Evolutionary conservation across 2,888 invertebrate genomes (phyloP), one percentile per base, ranked within the genome.

Genomic region (Sinotaia quadrata): DNA sequence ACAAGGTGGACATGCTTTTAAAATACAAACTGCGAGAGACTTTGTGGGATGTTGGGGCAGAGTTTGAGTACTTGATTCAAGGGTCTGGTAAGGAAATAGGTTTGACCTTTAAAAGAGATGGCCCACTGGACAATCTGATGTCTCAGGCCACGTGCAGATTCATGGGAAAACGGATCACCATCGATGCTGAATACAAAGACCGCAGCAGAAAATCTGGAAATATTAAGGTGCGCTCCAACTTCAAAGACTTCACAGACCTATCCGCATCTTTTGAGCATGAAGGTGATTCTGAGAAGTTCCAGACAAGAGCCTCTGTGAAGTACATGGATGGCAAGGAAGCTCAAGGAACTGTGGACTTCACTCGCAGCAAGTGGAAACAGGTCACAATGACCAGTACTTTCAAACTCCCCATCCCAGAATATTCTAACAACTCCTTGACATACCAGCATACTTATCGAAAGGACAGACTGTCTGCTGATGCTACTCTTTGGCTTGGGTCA

Each of bases 381-480:
- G 69, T 49, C 4, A 67, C 37, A 36, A 68, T 67, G 37, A 73
- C 57, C 3, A 33, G 72, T 8, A 68, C 60, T 21, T 27, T 80
- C 0, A 72, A 71, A 47, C 73, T 78, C 24, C 81, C 81, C 37
- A 54, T 78, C 5, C 56, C 68, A 12, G 73, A 71, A 47, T 77
- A 71, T 24, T 49, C 66, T 56, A 54, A 63, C 4, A 73, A 73
- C 49, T 68, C 37, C 15, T 57, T 73, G 8, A 68, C 27, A 15
- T 70, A 68, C 56, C 41, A 34, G 15, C 69, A 70, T 24, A 33
- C 27, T 18, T 18, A 27, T 24, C 47, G 49, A 31, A 60, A 47
- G 41, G 49, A 69, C 37, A 51, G 47, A 5, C 47, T 72, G 34
- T 41, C 56, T 7, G 69, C 67, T n/a, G 56, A 67, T 36, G 63